A percentile compares a stretch with the other conserved stretches of the same genome.
phyloP scores from a whole-genome alignment of 2,797 vertebrate species.

The Apogon hyalosoma region DNA sequence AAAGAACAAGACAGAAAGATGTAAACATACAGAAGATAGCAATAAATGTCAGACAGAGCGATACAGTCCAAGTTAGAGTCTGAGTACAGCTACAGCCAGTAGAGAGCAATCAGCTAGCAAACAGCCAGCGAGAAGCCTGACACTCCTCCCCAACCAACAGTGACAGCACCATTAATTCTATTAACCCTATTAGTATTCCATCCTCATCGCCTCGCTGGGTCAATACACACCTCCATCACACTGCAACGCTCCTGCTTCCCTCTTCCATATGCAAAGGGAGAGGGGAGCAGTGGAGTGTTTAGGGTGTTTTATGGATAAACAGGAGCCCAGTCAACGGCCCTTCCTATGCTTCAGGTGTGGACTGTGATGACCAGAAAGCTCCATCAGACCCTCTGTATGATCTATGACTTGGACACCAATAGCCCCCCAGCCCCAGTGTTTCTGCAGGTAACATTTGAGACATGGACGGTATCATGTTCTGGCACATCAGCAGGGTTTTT shows the following conservation, averaged over 20 bases:
- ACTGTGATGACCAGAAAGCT: slow-evolving; percentile 19
- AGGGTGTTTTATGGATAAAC: slow-evolving; percentile 53
- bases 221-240: slow-evolving; percentile 77
- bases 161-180: slow-evolving; percentile 81
- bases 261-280: slow-evolving; percentile 51
- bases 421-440: not conserved
- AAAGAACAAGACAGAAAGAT: not conserved
- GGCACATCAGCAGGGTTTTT: not conserved
- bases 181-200: slow-evolving; percentile 79
- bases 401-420: not conserved
- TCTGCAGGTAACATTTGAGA: slow-evolving; percentile 22
- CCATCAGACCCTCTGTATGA: slow-evolving; percentile 1
- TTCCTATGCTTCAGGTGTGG: slow-evolving; percentile 9
- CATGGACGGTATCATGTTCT: not conserved
- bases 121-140: slow-evolving; percentile 42
- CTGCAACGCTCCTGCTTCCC: slow-evolving; percentile 52
- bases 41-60: not conserved
- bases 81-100: slow-evolving; percentile 30
- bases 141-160: slow-evolving; percentile 59
- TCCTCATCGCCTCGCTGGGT: slow-evolving; percentile 63
- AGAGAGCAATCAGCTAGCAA: slow-evolving; percentile 53
- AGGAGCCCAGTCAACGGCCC: slow-evolving; percentile 34
- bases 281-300: slow-evolving; percentile 34
- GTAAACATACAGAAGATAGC: slow-evolving; percentile 15
- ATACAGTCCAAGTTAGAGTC: slow-evolving; percentile 18